Evolutionary conservation across 2,113 vertebrate species (phyloP).

Genomic region (Limanda limanda): DNA sequence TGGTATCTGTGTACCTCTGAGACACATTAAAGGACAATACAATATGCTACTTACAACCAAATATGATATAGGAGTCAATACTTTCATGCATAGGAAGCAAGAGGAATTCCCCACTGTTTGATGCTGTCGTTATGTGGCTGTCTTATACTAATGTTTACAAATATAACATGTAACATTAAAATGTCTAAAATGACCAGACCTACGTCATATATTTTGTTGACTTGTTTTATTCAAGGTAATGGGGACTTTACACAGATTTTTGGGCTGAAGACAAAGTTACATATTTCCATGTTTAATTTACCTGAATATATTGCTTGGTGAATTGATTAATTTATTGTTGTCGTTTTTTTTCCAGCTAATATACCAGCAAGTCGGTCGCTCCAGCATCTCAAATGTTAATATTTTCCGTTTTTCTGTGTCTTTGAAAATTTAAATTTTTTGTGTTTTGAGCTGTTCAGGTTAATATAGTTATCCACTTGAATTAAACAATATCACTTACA

Average conservation of each 20-base stretch:
- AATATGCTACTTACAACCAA: not conserved
- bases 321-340: not conserved
- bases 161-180: no score
- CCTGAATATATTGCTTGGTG: not conserved
- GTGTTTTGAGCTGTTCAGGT: not conserved
- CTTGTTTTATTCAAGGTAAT: no score
- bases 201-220: not conserved
- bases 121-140: no score
- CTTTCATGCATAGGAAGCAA: not conserved
- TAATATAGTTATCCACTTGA: slow-evolving; percentile 14
- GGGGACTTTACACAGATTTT: no score
- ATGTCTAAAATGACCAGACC: no score
- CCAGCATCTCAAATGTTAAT: not conserved
- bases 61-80: slow-evolving; percentile 13
- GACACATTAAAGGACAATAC: not conserved
- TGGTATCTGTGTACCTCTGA: slow-evolving; percentile 12
- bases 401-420: not conserved
- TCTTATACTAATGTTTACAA: no score
- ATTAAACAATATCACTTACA: slow-evolving; percentile 23
- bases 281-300: no score
- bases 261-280: no score
- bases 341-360: not conserved
- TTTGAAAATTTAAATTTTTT: not conserved
- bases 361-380: not conserved
- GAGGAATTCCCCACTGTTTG: no score